Conservation (phyloP, 2,113 vertebrate genomes). For the Todiramphus saurophagus region DNA sequence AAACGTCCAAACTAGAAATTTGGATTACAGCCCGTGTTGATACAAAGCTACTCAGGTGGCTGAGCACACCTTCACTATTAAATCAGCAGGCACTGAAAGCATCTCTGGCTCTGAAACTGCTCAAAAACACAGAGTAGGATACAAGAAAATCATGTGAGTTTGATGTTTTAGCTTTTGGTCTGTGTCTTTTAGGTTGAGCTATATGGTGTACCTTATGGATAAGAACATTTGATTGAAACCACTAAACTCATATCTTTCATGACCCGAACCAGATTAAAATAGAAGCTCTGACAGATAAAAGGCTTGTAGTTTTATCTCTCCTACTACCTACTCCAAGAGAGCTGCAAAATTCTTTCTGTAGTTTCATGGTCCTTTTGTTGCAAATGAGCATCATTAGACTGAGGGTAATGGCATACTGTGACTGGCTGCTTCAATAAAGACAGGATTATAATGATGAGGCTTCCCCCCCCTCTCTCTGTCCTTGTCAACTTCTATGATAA, state of each 20-base stretch:
- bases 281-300: conserved; percentile 23
- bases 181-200: background rate
- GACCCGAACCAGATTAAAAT: background rate
- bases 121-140: background rate
- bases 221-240: background rate
- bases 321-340: background rate
- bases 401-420: conserved; percentile 32
- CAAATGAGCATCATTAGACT: background rate
- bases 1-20: background rate
- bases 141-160: background rate
- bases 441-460: conserved; percentile 34
- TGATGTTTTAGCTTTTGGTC: background rate
- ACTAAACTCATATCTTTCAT: background rate
- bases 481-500: too few relatives aligned
- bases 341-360: background rate
- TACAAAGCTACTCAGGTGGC: background rate
- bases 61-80: background rate
- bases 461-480: too few relatives aligned
- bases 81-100: background rate
- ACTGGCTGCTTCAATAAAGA: conserved; percentile 20
- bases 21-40: background rate
- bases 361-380: conserved; percentile 51
- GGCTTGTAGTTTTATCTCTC: conserved; percentile 28
- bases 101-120: background rate
- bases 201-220: background rate